Conservation (phyloP, 2,888 invertebrate genomes). For the Chalcosyrphus nemorum region DNA sequence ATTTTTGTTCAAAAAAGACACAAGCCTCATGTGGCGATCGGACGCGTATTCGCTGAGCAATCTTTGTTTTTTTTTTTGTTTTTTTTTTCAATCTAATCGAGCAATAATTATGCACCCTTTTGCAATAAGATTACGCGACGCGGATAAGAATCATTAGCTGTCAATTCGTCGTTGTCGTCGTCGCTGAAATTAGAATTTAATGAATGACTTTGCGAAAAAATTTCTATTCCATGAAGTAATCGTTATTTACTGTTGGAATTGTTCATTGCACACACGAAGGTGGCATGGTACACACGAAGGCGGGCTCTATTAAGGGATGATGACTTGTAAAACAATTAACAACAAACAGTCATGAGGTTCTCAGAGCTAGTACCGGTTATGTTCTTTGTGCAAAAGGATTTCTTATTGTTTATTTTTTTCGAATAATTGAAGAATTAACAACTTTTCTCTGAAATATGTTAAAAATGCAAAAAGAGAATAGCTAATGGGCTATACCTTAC, state of each 20-base stretch:
- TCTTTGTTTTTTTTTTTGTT: no score
- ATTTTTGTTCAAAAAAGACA: constrained; percentile 21
- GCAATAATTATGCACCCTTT: constrained; percentile 69
- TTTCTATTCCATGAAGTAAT: constrained; percentile 52
- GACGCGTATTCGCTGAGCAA: constrained; percentile 7
- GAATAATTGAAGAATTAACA: constrained; percentile 12
- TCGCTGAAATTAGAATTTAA: constrained; percentile 65
- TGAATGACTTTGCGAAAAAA: constrained; percentile 65
- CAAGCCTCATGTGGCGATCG: not conserved
- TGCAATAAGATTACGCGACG: constrained; percentile 60
- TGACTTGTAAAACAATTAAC: not conserved
- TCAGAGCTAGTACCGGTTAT: not conserved
- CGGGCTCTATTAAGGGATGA: constrained; percentile 33
- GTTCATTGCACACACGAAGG: not conserved
- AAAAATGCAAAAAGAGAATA: not conserved
- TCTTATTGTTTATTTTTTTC: no score
- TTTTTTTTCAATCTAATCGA: constrained; percentile 2
- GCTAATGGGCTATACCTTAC: not conserved
- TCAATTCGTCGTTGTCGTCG: constrained; percentile 61
- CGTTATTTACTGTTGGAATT: not conserved
- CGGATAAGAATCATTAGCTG: constrained; percentile 67
- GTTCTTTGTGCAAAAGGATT: not conserved
- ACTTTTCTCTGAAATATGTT: not conserved
- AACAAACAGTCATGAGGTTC: not conserved
- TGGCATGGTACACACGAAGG: not conserved